Base-by-base conservation (phyloP, 1,140 invertebrate species). In the Littorina saxatilis region DNA sequence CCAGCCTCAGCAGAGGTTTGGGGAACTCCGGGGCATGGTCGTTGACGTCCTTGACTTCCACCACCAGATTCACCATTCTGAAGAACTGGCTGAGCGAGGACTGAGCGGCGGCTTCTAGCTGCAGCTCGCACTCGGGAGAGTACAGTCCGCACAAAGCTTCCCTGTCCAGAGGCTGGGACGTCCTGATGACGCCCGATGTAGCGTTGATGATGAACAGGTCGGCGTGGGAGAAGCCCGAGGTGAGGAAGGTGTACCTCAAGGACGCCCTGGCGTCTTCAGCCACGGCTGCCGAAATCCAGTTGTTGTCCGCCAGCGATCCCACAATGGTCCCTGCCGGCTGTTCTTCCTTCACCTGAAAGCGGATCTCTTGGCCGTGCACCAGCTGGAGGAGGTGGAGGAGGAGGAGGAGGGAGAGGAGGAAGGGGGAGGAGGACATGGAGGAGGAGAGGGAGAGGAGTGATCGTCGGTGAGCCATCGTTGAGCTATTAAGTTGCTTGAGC, bases 141-240 rank as follows among this genome's bases (percentile, higher is more conserved):
- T 40, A 58, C 50, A 76, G 74, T 23, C 61, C 70, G 61, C 83
- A 84, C 13, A 84, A 37, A 9, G 80, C 50, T 50, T 84, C 83
- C 32, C 83, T 58, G 66, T 84, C 83, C 52, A 84, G 66, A 1
- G 32, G 40, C 32, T 52, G 20, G 0, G 70, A 52, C 15, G 82
- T 83, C 68, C 96, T 94, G 27, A 99, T 95, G 3, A 97, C 94
- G 0, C 97, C 97, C 0, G 95, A 95, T 89, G 98, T 97, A 92
- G 98, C 96, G 61, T 96, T 96, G 75, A 98, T 97, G 87, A 95
- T 95, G 89, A 98, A 98, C 27, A 80, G 75, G 23, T 75, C 68
- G 5, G 52, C 66, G 58, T 80, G 72, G 47, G 81, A 76, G 63
- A 78, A 58, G 1, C 80, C 80, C 20, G 50, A 58, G 39, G 72